These are phyloP conservation scores for Centropyge bicolor DNA, from an alignment of 2,797 vertebrate species.

Conservation along the genomic window DNA sequence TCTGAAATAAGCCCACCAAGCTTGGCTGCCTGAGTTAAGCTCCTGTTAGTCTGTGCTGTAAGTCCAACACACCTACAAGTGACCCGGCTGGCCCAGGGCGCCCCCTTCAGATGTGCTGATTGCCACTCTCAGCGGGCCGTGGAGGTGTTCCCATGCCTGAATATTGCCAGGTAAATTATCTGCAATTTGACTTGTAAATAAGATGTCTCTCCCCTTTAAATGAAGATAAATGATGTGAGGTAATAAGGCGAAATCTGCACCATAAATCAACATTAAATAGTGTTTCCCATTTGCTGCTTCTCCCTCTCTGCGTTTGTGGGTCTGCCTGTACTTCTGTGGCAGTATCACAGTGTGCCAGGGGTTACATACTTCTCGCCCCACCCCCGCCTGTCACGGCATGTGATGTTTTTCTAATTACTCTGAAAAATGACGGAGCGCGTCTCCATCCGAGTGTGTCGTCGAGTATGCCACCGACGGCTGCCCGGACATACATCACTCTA, in stretches of 20 bases:
- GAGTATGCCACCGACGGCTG: slow-evolving; percentile 53
- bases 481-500: slow-evolving; percentile 80
- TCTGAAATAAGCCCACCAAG: slow-evolving; percentile 73
- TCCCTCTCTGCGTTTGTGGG: slow-evolving; percentile 40
- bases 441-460: slow-evolving; percentile 72
- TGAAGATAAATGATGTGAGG: slow-evolving; percentile 74
- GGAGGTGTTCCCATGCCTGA: slow-evolving; percentile 15
- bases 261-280: slow-evolving; percentile 80
- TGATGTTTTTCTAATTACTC: slow-evolving; percentile 84
- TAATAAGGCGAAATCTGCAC: slow-evolving; percentile 57
- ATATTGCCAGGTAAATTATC: slow-evolving; percentile 63
- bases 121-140: background rate
- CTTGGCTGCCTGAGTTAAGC: slow-evolving; percentile 75
- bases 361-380: slow-evolving; percentile 47
- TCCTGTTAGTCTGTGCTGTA: slow-evolving; percentile 55
- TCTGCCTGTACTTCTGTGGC: slow-evolving; percentile 33
- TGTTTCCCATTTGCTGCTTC: slow-evolving; percentile 49
- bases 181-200: slow-evolving; percentile 77
- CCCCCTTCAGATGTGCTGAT: slow-evolving; percentile 35
- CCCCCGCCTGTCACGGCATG: slow-evolving; percentile 47
- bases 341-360: slow-evolving; percentile 49
- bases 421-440: slow-evolving; percentile 75
- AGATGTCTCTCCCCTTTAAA: slow-evolving; percentile 64
- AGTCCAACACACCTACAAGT: slow-evolving; percentile 32
- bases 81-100: slow-evolving; percentile 35